These are phyloP conservation scores for Gonocerus acuteangulatus DNA, from an alignment of 2,888 invertebrate genomes.

Conservation along the genomic window DNA sequence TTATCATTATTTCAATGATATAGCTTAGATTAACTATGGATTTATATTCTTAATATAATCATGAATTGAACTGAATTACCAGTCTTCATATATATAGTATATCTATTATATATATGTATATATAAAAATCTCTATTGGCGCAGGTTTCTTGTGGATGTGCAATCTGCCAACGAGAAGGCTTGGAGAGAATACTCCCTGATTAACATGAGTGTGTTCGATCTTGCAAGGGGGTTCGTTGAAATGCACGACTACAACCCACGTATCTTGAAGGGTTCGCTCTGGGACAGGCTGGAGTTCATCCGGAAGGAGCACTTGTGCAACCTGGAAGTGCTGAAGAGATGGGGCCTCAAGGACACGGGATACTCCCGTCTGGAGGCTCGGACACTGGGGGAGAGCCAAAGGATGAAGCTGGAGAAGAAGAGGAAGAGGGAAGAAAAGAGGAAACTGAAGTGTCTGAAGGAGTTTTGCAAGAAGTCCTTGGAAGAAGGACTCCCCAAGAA, in stretches of 20 bases:
- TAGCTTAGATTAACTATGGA: no score
- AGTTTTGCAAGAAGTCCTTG: background rate
- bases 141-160: no score
- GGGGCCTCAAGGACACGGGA: background rate
- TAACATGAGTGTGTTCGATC: slow-evolving; percentile 5
- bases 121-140: no score
- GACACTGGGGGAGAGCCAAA: background rate
- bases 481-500: background rate
- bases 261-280: background rate
- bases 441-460: background rate
- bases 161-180: slow-evolving; percentile 1
- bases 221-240: background rate
- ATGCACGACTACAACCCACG: background rate
- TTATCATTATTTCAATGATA: no score
- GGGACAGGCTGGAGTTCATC: background rate
- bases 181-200: slow-evolving; percentile 13
- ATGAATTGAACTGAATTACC: no score
- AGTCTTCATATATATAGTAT: no score
- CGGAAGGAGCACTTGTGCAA: slow-evolving; percentile 8
- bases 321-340: slow-evolving; percentile 1
- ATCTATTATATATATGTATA: no score
- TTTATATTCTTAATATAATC: no score
- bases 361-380: background rate
- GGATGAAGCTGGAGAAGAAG: background rate
- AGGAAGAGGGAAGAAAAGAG: background rate